phyloP scores from a whole-genome alignment of 2,797 vertebrate species.

The Calcarius lapponicus region DNA sequence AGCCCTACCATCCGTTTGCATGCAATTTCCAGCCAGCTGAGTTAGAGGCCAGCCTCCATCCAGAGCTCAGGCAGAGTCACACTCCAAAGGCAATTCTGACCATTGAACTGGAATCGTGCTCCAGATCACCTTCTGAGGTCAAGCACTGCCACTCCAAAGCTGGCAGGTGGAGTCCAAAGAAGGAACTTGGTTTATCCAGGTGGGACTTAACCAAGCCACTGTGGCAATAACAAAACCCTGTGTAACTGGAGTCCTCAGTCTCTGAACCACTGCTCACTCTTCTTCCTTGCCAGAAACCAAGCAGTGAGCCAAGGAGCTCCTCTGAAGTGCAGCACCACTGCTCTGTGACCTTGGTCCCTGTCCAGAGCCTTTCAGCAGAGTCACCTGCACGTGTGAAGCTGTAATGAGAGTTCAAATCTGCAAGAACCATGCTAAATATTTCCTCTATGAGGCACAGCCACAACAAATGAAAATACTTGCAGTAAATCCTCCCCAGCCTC shows the following conservation, averaged over 20 bases:
- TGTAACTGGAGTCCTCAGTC: neutral
- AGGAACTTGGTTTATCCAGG: neutral
- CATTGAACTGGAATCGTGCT: neutral
- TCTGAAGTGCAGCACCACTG: neutral
- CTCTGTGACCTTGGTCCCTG: neutral
- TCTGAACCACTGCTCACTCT: neutral
- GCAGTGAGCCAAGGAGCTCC: neutral
- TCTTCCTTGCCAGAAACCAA: neutral
- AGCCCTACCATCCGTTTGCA: neutral
- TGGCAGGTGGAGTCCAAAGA: neutral
- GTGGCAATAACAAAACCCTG: neutral
- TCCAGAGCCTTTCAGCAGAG: slow-evolving; percentile 9
- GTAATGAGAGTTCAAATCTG: neutral
- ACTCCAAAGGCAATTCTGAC: neutral
- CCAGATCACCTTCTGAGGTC: neutral
- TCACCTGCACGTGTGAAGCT: neutral
- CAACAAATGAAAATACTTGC: neutral
- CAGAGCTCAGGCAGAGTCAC: neutral
- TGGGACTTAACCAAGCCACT: neutral
- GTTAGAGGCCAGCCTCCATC: neutral
- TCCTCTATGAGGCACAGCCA: neutral
- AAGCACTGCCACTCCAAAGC: neutral
- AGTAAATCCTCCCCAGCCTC: neutral
- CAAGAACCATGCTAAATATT: neutral
- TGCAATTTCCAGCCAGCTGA: neutral